Base-by-base conservation (phyloP, 2,888 invertebrate species). In the Caenorhabditis afra region DNA sequence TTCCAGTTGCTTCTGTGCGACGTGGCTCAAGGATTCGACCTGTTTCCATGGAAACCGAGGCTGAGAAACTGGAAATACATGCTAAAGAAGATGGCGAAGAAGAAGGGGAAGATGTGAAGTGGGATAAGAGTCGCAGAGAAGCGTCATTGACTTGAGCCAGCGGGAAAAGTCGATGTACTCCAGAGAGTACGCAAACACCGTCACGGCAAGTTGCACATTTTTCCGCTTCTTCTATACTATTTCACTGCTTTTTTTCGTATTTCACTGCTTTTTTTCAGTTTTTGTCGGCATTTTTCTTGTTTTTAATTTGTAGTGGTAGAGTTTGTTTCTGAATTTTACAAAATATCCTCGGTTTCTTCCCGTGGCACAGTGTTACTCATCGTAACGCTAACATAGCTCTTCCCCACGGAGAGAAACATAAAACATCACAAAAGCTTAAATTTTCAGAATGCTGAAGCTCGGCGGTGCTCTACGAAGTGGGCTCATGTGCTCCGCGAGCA, bases 401-500 rank as follows among this genome's bases (percentile, higher is more conserved):
- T n/a, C n/a, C n/a, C n/a, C n/a, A n/a, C n/a, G n/a, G n/a, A n/a
- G n/a, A n/a, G n/a, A n/a, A n/a, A n/a, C n/a, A n/a, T 29, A 7
- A 29, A 29, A 7, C 29, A 29, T 5, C 29, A 7, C 7, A 3
- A 29, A 29, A 7, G 3, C 7, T 29, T 29, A 7, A 5, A 23
- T 39, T 58, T 67, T 47, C 61, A 62, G 61, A n/a, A 76, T 76
- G 76, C 35, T 76, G 35, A 76, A 76, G 23, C 45, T 64, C 3
- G 64, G 58, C 14, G 64, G 50, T 35, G 52, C 45, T 10, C n/a
- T 76, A 11, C 22, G 39, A 58, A 61, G 23, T n/a, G 35, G 49
- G 20, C 23, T 62, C 18, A 23, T 71, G 22, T 39, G 18, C 44
- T 55, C 62, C 12, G 18, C 45, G 41, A 61, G 35, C 41, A 49